These are phyloP conservation scores for Orius insidiosus DNA, from an alignment of 1,140 invertebrate genomes.

Conservation along the genomic window DNA sequence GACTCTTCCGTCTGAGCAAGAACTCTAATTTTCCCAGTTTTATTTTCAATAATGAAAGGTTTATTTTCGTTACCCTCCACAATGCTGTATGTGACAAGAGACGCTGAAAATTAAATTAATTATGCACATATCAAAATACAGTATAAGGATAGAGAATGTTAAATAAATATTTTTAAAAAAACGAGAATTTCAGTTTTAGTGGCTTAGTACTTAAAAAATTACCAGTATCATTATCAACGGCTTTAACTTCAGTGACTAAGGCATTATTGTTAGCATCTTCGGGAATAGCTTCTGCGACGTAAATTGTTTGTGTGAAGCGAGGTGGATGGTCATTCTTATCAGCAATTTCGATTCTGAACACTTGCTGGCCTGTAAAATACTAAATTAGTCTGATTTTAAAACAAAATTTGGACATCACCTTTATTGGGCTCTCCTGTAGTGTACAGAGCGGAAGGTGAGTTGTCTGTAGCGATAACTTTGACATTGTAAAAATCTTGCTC, in stretches of 20 bases:
- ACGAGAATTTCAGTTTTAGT: background rate
- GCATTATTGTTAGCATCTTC: slow-evolving; percentile 68
- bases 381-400: background rate
- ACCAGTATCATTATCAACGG: slow-evolving; percentile 54
- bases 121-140: slow-evolving; percentile 7
- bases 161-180: slow-evolving; percentile 3
- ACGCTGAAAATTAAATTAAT: slow-evolving; percentile 30
- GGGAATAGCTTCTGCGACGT: slow-evolving; percentile 55
- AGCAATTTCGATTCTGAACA: slow-evolving; percentile 69
- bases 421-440: slow-evolving; percentile 46
- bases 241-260: slow-evolving; percentile 64
- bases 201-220: slow-evolving; percentile 4
- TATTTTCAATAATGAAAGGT: slow-evolving; percentile 57
- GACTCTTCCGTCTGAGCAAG: slow-evolving; percentile 29
- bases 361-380: slow-evolving; percentile 35
- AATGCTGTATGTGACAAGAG: slow-evolving; percentile 62
- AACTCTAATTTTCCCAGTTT: slow-evolving; percentile 64
- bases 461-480: slow-evolving; percentile 68
- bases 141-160: background rate
- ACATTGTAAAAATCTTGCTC: slow-evolving; percentile 59
- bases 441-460: slow-evolving; percentile 59
- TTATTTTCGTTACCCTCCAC: slow-evolving; percentile 56
- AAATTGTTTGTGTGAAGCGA: slow-evolving; percentile 50
- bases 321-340: slow-evolving; percentile 84
- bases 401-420: slow-evolving; percentile 23